A percentile compares a stretch with the other conserved stretches of the same genome.
Evolutionary conservation across 2,888 invertebrate species (phyloP).

Genomic region (Cylloceria caligata): DNA sequence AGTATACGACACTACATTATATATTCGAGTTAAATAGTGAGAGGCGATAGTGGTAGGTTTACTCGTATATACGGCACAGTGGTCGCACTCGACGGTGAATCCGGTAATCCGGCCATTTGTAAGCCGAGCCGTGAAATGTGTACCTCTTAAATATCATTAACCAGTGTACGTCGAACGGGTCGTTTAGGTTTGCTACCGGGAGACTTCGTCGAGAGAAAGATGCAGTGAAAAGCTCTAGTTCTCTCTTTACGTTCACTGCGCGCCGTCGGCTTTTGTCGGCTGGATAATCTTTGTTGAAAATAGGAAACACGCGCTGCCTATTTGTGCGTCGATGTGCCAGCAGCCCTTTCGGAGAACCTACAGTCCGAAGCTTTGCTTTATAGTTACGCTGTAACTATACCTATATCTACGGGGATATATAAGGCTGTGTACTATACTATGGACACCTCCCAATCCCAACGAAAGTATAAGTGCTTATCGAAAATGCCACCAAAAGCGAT

Average conservation of each 20-base stretch:
- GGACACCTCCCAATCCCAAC: constrained; percentile 23
- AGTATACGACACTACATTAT: constrained; percentile 20
- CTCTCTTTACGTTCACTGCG: constrained; percentile 10
- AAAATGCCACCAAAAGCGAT: constrained; percentile 72
- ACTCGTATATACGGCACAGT: constrained; percentile 36
- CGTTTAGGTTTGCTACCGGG: constrained; percentile 9
- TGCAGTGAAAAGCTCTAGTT: constrained; percentile 38
- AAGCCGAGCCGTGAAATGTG: constrained; percentile 78
- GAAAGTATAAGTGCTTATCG: constrained; percentile 71
- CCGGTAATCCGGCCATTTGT: constrained; percentile 81
- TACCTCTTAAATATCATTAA: constrained; percentile 81
- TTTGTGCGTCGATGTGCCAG: constrained; percentile 70
- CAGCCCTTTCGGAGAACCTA: constrained; percentile 70
- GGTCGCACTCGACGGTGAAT: constrained; percentile 71
- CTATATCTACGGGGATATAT: background rate
- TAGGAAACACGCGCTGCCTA: constrained; percentile 79
- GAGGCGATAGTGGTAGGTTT: constrained; percentile 15
- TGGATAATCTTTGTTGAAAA: constrained; percentile 76
- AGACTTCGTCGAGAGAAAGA: constrained; percentile 26
- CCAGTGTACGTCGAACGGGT: constrained; percentile 61
- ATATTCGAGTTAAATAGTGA: constrained; percentile 65
- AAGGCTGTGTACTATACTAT: background rate
- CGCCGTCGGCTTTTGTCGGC: constrained; percentile 63
- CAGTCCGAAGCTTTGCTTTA: background rate
- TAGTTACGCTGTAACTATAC: background rate